Evolutionary conservation across 2,113 vertebrate species (phyloP), one percentile per base, ranked within the genome.

Genomic region (Lota lota): DNA sequence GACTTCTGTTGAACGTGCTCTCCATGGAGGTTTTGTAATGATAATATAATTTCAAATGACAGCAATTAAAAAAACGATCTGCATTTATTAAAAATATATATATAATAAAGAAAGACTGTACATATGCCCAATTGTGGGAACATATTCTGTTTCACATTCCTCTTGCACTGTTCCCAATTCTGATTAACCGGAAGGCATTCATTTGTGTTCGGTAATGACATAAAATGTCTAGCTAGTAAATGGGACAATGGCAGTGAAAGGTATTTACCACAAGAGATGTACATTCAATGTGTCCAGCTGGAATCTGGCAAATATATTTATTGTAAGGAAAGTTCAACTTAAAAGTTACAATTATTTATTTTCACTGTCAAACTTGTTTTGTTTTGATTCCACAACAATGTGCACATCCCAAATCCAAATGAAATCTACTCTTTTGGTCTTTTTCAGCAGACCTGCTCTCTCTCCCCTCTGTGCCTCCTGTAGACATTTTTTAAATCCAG

Each of bases 31-130:
- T 74, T 81, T 81, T 33, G 76, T 84, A 83, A 89, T 82, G 80
- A 83, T 88, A 76, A 87, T 83, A 72, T 73, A 72, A 76, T 87
- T 69, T 64, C 64, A 20, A 75, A 82, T 75, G n/a, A 33, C 66
- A 79, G 75, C 77, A 73, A 79, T 83, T 85, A 61, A 74, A 63
- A 76, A 72, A 75, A 76, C 77, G 70, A 76, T 79, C 82, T 76
- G 81, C 74, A 75, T 86, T 83, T 69, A 53, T 75, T 69, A 75
- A 66, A 67, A 71, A 69, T 80, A 79, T 66, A 87, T 83, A 6
- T 77, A 86, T 81, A 47, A 47, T 10, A 47, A 47, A 47, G 40
- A 47, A 47, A 47, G 64, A 28, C 53, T 74, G 66, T 77, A 74
- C 85, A 82, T 84, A 87, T 47, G 10, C 40, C 40, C 40, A 47